phyloP scores from a whole-genome alignment of 1,140 invertebrate species.

The Papilio polytes region DNA sequence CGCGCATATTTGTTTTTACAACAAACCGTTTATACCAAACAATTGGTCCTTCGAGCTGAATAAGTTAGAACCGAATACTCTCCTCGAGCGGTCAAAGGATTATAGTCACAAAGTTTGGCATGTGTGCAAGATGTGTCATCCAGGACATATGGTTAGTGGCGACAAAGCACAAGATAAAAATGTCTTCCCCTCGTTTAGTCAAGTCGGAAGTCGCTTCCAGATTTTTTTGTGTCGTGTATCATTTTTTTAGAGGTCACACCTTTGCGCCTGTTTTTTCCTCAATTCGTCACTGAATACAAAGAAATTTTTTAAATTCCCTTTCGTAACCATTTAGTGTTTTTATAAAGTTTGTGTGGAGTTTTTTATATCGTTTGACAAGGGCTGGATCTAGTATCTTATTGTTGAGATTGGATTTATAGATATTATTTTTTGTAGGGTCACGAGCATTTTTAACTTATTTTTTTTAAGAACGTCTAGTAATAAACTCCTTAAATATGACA shows the following conservation, averaged over 20 bases:
- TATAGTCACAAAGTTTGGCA: constrained; percentile 59
- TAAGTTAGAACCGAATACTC: no score
- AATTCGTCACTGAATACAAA: neutral
- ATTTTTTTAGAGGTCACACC: constrained; percentile 34
- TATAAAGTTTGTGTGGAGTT: neutral
- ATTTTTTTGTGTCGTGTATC: constrained; percentile 48
- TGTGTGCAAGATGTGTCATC: constrained; percentile 66
- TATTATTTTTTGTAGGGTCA: neutral
- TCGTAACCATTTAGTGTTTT: neutral
- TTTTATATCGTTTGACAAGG: neutral
- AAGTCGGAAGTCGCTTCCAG: constrained; percentile 60
- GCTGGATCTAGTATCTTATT: neutral
- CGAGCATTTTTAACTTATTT: neutral
- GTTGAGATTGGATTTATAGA: neutral
- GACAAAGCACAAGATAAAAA: constrained; percentile 54
- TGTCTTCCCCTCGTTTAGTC: constrained; percentile 57
- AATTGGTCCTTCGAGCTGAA: no score
- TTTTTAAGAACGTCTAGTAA: neutral
- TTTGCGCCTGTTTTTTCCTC: constrained; percentile 17
- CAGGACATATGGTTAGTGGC: constrained; percentile 61
- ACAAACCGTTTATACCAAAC: no score
- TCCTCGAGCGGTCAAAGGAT: constrained; percentile 28
- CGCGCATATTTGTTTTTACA: no score
- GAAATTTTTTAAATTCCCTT: neutral
- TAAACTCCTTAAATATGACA: no score